Percentiles rank a stretch among this genome's conserved stretches.
phyloP scores from a whole-genome alignment of 2,113 vertebrate species.

The Parus major region DNA sequence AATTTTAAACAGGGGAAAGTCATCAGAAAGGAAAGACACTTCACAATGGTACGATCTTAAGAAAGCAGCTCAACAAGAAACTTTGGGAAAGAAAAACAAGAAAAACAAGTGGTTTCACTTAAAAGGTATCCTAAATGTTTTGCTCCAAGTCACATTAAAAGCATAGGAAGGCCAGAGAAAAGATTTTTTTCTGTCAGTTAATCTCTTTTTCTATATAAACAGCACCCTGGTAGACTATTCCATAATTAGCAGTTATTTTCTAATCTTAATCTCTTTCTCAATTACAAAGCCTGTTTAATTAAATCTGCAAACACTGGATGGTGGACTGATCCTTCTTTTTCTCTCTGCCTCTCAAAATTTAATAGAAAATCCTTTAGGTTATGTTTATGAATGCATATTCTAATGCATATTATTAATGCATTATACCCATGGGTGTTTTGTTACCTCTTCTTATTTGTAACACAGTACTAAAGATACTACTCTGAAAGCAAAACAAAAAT shows the following conservation, averaged over 20 bases:
- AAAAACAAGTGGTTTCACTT: not conserved
- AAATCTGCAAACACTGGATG: not conserved
- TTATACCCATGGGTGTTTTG: not conserved
- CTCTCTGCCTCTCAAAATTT: not conserved
- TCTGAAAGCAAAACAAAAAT: not conserved
- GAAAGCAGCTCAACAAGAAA: not conserved
- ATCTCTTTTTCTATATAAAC: not conserved
- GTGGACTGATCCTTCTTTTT: not conserved
- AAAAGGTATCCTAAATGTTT: not conserved
- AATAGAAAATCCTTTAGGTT: not conserved
- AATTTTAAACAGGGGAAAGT: not conserved
- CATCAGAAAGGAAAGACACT: not conserved
- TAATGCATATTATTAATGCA: not conserved
- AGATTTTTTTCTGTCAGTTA: not conserved
- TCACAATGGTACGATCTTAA: not conserved
- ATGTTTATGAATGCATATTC: not conserved
- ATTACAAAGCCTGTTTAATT: not conserved
- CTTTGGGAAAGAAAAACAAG: not conserved
- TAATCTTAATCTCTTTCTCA: not conserved
- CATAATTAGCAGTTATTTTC: not conserved
- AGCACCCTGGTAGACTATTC: rapidly evolving
- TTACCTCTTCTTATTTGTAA: not conserved
- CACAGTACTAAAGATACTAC: not conserved
- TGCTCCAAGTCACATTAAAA: not conserved
- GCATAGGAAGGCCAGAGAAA: not conserved